Evolutionary conservation across 2,888 invertebrate genomes (phyloP).

Genomic region (Matsumyia berberina): DNA sequence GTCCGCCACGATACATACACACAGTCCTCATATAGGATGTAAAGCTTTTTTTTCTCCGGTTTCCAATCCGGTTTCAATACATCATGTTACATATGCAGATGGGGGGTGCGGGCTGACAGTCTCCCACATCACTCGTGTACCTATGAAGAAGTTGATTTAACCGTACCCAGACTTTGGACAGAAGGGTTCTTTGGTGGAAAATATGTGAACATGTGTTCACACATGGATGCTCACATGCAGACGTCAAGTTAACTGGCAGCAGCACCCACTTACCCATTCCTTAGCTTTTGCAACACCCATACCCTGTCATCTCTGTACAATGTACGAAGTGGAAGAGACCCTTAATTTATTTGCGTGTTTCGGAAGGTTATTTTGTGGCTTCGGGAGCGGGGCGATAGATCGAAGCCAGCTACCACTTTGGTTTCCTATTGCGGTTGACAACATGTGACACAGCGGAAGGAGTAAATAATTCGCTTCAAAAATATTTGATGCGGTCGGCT

Average conservation of each 20-base stretch:
- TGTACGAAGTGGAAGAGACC: slow-evolving; percentile 52
- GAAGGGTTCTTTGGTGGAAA: slow-evolving; percentile 70
- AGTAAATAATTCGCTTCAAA: slow-evolving; percentile 72
- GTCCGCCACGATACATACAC: slow-evolving; percentile 59
- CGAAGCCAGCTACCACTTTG: slow-evolving; percentile 71
- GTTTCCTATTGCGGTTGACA: slow-evolving; percentile 78
- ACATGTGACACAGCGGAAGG: slow-evolving; percentile 77
- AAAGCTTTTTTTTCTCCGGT: slow-evolving; percentile 66
- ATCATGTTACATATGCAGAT: slow-evolving; percentile 69
- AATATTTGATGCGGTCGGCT: slow-evolving; percentile 62
- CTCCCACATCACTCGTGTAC: slow-evolving; percentile 36
- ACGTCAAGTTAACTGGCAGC: slow-evolving; percentile 70
- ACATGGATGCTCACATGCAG: slow-evolving; percentile 77
- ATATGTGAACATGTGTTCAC: slow-evolving; percentile 76
- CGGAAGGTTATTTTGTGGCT: slow-evolving; percentile 77
- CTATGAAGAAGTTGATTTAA: slow-evolving; percentile 60
- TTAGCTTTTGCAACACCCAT: slow-evolving; percentile 23
- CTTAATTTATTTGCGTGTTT: slow-evolving; percentile 77
- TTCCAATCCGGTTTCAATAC: slow-evolving; percentile 76
- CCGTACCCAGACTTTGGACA: slow-evolving; percentile 46
- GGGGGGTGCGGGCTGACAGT: slow-evolving; percentile 38
- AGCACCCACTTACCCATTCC: slow-evolving; percentile 69
- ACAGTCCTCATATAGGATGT: slow-evolving; percentile 52
- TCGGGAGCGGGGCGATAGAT: slow-evolving; percentile 56
- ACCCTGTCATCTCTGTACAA: not conserved